A percentile compares a stretch with the other conserved stretches of the same genome.
phyloP scores from a whole-genome alignment of 37 sponge, comb jelly and placozoan species.

The Cliona cf. orientalis region DNA sequence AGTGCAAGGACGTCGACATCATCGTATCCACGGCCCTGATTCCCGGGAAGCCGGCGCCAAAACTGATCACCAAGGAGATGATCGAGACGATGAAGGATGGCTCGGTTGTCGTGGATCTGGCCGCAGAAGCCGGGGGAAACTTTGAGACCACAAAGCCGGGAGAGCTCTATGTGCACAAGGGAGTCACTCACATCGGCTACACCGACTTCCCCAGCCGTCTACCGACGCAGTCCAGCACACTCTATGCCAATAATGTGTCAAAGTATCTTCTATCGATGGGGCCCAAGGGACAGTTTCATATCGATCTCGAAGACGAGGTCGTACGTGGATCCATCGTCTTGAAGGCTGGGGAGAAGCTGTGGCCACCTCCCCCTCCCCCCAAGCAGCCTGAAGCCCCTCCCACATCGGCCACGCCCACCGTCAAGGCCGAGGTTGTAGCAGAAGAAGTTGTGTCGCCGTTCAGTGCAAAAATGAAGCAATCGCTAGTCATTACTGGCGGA shows the following conservation, averaged over 20 bases:
- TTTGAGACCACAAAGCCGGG: constrained; percentile 83
- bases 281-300: constrained; percentile 56
- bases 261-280: constrained; percentile 66
- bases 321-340: constrained; percentile 87
- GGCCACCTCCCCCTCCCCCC: constrained; percentile 87
- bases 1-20: constrained; percentile 94
- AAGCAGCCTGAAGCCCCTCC: constrained; percentile 26
- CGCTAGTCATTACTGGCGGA: constrained; percentile 74
- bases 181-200: constrained; percentile 91
- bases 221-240: constrained; percentile 88
- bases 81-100: constrained; percentile 92
- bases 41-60: constrained; percentile 93
- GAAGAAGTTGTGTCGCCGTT: constrained; percentile 50
- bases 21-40: constrained; percentile 92
- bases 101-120: constrained; percentile 93
- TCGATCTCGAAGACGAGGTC: constrained; percentile 90
- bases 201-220: constrained; percentile 92
- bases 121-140: constrained; percentile 94
- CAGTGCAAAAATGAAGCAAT: constrained; percentile 55
- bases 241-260: constrained; percentile 91
- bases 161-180: constrained; percentile 82
- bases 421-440: constrained; percentile 67
- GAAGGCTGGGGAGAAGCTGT: constrained; percentile 73
- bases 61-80: constrained; percentile 90
- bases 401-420: constrained; percentile 25